A percentile compares a stretch with the other conserved stretches of the same genome.
Evolutionary conservation across 2,113 vertebrate species (phyloP).

Genomic region (Erinaceus europaeus): DNA sequence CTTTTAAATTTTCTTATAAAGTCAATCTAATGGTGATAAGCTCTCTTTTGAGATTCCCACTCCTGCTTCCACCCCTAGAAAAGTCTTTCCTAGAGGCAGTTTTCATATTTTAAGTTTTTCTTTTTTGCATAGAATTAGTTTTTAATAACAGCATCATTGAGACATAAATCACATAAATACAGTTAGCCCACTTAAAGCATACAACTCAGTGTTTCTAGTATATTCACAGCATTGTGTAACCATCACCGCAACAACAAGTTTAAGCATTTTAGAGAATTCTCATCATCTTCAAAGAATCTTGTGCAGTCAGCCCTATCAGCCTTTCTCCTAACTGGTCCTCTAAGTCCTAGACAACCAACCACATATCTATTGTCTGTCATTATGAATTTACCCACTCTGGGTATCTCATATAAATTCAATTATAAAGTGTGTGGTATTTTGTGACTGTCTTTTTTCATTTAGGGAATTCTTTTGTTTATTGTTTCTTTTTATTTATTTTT

Average conservation of each 20-base stretch:
- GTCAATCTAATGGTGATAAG: neutral
- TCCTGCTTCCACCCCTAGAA: too few species aligned
- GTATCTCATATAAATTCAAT: constrained; percentile 7
- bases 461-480: too few species aligned
- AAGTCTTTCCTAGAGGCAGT: too few species aligned
- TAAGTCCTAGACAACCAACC: neutral
- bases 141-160: constrained; percentile 4
- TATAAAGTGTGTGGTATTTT: too few species aligned
- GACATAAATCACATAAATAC: neutral
- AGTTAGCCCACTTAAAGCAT: neutral
- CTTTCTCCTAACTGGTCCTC: neutral
- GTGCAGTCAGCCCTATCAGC: neutral
- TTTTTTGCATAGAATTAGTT: too few species aligned
- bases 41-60: neutral
- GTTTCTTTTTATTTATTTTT: too few species aligned
- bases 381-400: neutral
- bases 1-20: neutral
- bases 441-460: neutral
- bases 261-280: constrained; percentile 1
- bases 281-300: neutral
- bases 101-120: too few species aligned
- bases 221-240: neutral
- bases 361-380: neutral
- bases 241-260: neutral
- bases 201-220: constrained; percentile 5